These are phyloP conservation scores for Mionectes macconnelli DNA, from an alignment of 2,113 vertebrate species.

Conservation along the genomic window DNA sequence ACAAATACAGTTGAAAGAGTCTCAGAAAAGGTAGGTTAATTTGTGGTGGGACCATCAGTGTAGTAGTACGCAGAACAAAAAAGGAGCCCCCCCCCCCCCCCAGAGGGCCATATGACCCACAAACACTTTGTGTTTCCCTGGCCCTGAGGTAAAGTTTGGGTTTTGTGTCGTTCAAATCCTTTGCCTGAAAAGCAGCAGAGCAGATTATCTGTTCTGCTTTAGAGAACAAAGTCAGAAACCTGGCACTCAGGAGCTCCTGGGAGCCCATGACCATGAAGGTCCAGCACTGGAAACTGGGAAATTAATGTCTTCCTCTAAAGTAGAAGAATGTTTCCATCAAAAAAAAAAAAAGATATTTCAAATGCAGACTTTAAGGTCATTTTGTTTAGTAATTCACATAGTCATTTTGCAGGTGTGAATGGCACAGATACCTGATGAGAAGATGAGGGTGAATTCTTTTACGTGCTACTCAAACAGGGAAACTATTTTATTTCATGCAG, in stretches of 20 bases:
- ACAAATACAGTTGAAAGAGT: neutral
- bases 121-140: neutral
- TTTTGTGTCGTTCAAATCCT: neutral
- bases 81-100: too few species aligned
- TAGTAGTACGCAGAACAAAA: neutral
- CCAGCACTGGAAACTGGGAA: neutral
- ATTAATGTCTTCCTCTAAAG: neutral
- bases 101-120: neutral
- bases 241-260: neutral
- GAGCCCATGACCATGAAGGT: neutral
- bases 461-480: neutral
- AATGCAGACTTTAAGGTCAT: neutral
- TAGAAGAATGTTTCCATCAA: neutral
- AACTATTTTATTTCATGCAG: neutral
- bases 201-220: neutral
- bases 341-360: neutral
- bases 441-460: neutral
- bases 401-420: neutral
- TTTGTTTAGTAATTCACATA: neutral
- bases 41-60: neutral
- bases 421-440: neutral
- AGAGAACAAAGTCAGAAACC: neutral
- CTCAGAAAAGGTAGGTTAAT: neutral
- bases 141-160: fast-evolving
- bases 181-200: neutral